Evolutionary conservation across 2,888 invertebrate species (phyloP), one percentile per base, ranked within the genome.

Genomic region (Pheosia tremula): DNA sequence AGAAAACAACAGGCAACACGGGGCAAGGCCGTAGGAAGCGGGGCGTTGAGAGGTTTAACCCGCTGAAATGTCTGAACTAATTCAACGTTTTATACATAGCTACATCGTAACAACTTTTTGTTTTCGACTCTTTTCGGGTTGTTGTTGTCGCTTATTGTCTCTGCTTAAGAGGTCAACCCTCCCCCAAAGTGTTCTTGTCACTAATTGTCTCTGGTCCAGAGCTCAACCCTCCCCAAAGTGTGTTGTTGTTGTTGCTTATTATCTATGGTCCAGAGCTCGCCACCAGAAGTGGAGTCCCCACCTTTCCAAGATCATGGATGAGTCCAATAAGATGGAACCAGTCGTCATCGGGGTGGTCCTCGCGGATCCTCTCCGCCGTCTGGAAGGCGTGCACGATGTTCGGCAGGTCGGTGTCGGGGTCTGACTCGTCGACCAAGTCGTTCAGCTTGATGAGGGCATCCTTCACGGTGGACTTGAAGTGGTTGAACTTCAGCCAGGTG

Each of bases 331-430:
- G 94, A 68, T 99, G 99, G 82, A 99, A 96, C 99, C 99, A 99
- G 81, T 98, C 98, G 11, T 96, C 89, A 61, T 97, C 94, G 0
- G 99, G 99, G 83, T 97, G 96, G 52, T 97, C 97, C 57, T 95
- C 85, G 0, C 98, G 95, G 75, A 99, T 98, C 60, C 97, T 94
- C 91, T 99, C 99, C 0, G 99, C 99, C 0, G 99, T 99, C 93
- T 99, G 99, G 90, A 97, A 98, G 60, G 98, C 99, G 87, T 99
- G 99, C 58, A 98, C 95, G 68, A 98, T 97, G 90, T 99, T 99
- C 0, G 99, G 99, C 71, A 99, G 90, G 80, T 97, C 96, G 0
- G 96, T 96, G 90, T 99, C 99, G 0, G 99, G 99, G 91, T 99
- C 99, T 24, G 98, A 98, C 90, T 99, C 98, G 81, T 99, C 99